Percentiles rank a stretch among this genome's conserved stretches.
Conservation (phyloP, 2,113 vertebrate genomes). For the Gymnocephalus cernua region DNA sequence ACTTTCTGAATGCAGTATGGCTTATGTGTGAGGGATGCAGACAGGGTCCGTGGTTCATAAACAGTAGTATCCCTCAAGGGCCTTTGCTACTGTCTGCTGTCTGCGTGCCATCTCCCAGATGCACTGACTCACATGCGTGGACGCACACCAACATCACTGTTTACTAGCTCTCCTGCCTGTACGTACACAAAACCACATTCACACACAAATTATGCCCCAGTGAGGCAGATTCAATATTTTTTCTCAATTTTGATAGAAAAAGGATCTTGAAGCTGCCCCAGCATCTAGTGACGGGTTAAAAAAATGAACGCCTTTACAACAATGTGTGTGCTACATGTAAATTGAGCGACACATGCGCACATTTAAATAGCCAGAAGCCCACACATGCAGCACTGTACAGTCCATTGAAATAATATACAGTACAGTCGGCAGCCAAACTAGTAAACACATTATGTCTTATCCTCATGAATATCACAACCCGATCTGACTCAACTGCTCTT, state of each 20-base stretch:
- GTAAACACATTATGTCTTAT: conserved; percentile 73
- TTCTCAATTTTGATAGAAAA: background rate
- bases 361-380: conserved; percentile 31
- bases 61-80: conserved; percentile 32
- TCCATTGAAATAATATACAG: conserved; percentile 50
- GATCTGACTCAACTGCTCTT: conserved; percentile 62
- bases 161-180: conserved; percentile 15
- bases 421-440: conserved; percentile 50
- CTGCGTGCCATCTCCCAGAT: conserved; percentile 20
- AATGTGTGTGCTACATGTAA: background rate
- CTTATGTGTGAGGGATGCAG: conserved; percentile 33
- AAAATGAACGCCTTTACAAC: background rate
- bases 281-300: background rate
- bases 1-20: conserved; percentile 15
- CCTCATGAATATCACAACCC: conserved; percentile 69
- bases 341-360: conserved; percentile 17
- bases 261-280: background rate
- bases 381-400: conserved; percentile 18
- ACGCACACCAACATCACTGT: conserved; percentile 6
- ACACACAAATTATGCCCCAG: background rate
- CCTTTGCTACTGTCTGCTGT: background rate
- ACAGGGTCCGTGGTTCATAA: conserved; percentile 27
- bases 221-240: conserved; percentile 14
- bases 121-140: conserved; percentile 19
- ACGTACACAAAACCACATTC: background rate